Conservation (phyloP, 2,888 invertebrate genomes). For the Apantesis nais region DNA sequence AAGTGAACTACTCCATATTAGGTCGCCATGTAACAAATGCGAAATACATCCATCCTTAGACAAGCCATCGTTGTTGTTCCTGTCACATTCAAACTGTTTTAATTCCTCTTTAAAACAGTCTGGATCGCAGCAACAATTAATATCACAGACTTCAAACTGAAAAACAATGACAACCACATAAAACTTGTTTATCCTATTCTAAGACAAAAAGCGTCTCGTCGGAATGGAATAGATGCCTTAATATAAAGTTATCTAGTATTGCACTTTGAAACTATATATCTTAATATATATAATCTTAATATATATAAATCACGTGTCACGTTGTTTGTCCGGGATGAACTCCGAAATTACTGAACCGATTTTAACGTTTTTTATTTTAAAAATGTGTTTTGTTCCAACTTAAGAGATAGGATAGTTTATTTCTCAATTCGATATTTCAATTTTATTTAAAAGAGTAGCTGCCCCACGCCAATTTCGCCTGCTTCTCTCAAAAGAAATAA, state of each 20-base stretch:
- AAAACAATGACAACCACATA: slow-evolving; percentile 38
- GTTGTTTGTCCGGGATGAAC: too few relatives aligned
- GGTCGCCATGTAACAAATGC: slow-evolving; percentile 40
- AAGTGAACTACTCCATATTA: slow-evolving; percentile 43
- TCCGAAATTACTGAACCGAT: too few relatives aligned
- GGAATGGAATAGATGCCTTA: background rate
- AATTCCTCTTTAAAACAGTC: slow-evolving; percentile 88
- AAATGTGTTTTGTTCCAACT: too few relatives aligned
- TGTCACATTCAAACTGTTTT: slow-evolving; percentile 86
- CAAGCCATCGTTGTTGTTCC: background rate
- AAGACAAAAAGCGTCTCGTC: background rate
- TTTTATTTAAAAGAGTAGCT: too few relatives aligned
- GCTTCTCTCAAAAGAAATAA: too few relatives aligned
- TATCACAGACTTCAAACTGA: slow-evolving; percentile 89
- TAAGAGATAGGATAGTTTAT: too few relatives aligned
- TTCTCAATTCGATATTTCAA: too few relatives aligned
- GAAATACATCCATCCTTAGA: slow-evolving; percentile 48
- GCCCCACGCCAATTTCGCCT: too few relatives aligned
- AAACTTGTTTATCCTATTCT: background rate
- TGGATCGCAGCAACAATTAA: slow-evolving; percentile 93
- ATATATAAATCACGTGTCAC: too few relatives aligned
- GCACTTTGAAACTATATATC: background rate
- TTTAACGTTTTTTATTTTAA: too few relatives aligned
- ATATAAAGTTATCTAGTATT: background rate
- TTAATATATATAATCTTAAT: too few relatives aligned